Evolutionary conservation across 2,888 invertebrate genomes (phyloP), one percentile per base, ranked within the genome.

Genomic region (Melinopterus prodromus): DNA sequence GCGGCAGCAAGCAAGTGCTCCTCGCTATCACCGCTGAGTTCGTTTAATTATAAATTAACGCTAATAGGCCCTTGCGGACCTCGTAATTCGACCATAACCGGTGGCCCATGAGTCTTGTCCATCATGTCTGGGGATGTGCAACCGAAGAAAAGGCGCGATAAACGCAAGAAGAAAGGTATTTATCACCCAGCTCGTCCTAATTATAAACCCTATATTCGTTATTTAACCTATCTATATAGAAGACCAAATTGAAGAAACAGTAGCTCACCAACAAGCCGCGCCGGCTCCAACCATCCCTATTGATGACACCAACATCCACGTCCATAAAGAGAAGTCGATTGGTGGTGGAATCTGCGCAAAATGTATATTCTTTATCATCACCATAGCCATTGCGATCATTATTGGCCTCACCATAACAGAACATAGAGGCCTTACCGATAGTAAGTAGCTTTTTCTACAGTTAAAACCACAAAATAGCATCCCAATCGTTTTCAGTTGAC

Each of bases 341-440:
- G 96, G 96, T 71, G 96, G 96, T 53, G 95, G 96, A 87, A 94
- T 95, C 92, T 96, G 95, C 89, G 95, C 96, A 69, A 96, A 96
- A 90, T 91, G 96, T 79, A 92, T 96, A 85, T 97, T 97, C 89
- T 96, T 96, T 87, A 90, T 93, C 1, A 89, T 97, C 36, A 91
- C 96, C 83, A 93, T 93, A 76, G 92, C 94, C 79, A 91, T 97
- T 53, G 89, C 94, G 81, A 93, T 94, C 75, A 91, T 96, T 80
- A 92, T 96, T 87, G 95, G 95, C 80, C 89, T 96, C 77, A 95
- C 96, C 81, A 94, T 96, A 85, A 89, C 95, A 80, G 95, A 96
- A 90, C 94, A 96, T 87, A 92, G 95, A 87, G 96, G 96, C 70
- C 90, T 94, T 70, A 92, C 93, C 77, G 95, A 96, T 88, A 92